Base-by-base conservation (phyloP, 2,797 vertebrate genomes). In the Chelon labrosus region DNA sequence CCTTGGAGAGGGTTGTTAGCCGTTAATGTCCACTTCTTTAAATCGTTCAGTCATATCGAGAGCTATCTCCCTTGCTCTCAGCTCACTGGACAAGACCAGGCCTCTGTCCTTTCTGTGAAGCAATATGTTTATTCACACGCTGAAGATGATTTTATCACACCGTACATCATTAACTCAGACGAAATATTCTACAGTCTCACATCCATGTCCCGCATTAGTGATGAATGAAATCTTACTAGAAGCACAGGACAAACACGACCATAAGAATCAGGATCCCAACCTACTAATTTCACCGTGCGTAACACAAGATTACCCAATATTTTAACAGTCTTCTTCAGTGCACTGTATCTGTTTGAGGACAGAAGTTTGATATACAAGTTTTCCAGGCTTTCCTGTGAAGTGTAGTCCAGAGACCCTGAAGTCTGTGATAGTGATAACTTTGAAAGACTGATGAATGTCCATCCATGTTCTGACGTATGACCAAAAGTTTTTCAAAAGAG, bases 231-330 rank as follows among this genome's bases (percentile, higher is more conserved):
- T 54, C 17, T n/a, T 46, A 57, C 10, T 13, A 38, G 0, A 41
- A 52, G 16, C 25, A 39, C 3, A 56, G 22, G 16, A 50, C 14
- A 38, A 52, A 49, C 4, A 25, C n/a, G 19, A 57, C 63, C 1
- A 54, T 12, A 49, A 54, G 37, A 46, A 59, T 59, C 62, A 46
- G 44, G 42, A 76, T 78, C n/a, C 57, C 63, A 60, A 68, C 38
- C 47, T 63, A 12, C 27, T 61, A 68, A 13, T 68, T 56, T 58
- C 9, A 47, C 53, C 7, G 20, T 64, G 47, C 70, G 67, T 59
- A 74, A 85, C 49, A 77, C 37, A 73, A 75, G 14, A 70, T 71
- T 20, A 50, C 53, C 60, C 73, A 75, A 79, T 82, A 72, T 78
- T 77, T 79, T 55, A 27, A 54, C 53, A 60, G 56, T 54, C 5